phyloP scores from a whole-genome alignment of 2,888 invertebrate genomes.

The Sisyra nigra region DNA sequence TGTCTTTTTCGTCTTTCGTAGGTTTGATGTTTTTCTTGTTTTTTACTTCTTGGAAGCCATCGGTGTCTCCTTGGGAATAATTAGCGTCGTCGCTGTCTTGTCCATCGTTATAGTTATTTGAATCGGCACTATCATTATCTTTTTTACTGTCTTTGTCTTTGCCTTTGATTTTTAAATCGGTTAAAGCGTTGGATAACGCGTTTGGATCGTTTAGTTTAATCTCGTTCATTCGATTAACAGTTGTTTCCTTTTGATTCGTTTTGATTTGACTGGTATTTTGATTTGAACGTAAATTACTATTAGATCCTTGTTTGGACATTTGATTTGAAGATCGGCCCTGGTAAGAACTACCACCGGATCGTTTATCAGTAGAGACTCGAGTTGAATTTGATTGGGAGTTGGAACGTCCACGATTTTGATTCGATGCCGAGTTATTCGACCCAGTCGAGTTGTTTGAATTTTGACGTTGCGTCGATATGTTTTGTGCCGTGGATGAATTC shows the following conservation, averaged over 20 bases:
- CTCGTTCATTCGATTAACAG: slow-evolving; percentile 33
- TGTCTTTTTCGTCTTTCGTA: slow-evolving; percentile 19
- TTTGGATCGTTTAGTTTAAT: slow-evolving; percentile 35
- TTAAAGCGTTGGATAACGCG: slow-evolving; percentile 33
- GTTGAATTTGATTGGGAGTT: slow-evolving; percentile 14
- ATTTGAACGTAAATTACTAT: slow-evolving; percentile 20
- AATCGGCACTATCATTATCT: slow-evolving; percentile 35
- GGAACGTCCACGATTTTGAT: slow-evolving; percentile 8
- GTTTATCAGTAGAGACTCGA: slow-evolving; percentile 23
- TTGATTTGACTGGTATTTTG: slow-evolving; percentile 19
- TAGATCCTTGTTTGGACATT: slow-evolving; percentile 23
- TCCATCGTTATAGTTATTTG: slow-evolving; percentile 19
- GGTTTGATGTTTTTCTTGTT: slow-evolving; percentile 58
- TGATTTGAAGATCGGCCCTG: slow-evolving; percentile 14
- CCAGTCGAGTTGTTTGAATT: slow-evolving; percentile 5
- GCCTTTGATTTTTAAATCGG: slow-evolving; percentile 27
- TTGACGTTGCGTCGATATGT: slow-evolving; percentile 5
- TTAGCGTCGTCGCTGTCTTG: slow-evolving; percentile 20
- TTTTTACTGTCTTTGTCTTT: slow-evolving; percentile 22
- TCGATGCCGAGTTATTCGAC: slow-evolving; percentile 8
- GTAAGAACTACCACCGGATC: slow-evolving; percentile 14
- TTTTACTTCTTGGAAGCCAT: slow-evolving; percentile 72
- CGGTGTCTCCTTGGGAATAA: slow-evolving; percentile 34
- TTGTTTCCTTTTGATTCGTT: slow-evolving; percentile 22
- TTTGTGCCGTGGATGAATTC: slow-evolving; percentile 1